Evolutionary conservation across 2,888 invertebrate genomes (phyloP).

Genomic region (Platycnemis pennipes): DNA sequence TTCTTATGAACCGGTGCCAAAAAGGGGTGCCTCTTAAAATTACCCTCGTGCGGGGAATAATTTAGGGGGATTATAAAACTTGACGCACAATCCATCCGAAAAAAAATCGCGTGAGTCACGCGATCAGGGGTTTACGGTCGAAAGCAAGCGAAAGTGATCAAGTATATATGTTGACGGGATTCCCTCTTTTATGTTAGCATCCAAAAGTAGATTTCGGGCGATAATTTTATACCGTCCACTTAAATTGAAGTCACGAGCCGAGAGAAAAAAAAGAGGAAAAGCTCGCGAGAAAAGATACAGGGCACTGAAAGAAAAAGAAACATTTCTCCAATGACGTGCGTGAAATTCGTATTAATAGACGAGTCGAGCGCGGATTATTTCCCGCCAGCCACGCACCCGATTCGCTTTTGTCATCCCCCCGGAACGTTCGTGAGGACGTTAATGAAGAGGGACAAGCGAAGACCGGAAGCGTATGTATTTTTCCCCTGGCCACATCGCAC

Average conservation of each 20-base stretch:
- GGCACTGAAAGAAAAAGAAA: background rate
- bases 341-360: slow-evolving; percentile 10
- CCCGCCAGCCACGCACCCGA: background rate
- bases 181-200: background rate
- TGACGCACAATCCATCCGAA: background rate
- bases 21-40: background rate
- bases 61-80: background rate
- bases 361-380: background rate
- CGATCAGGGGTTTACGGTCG: background rate
- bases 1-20: background rate
- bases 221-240: slow-evolving; percentile 18
- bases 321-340: background rate
- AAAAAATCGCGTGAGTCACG: background rate
- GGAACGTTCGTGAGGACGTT: background rate
- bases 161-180: background rate
- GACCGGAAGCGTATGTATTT: slow-evolving; percentile 9
- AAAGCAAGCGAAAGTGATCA: background rate
- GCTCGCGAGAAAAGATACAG: background rate
- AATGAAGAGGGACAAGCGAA: slow-evolving; percentile 14
- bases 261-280: no score
- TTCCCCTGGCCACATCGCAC: background rate
- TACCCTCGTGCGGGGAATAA: background rate
- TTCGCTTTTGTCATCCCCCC: slow-evolving; percentile 31
- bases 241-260: background rate
- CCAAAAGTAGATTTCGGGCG: background rate